These are phyloP conservation scores for Triplophysa siluroides DNA, from an alignment of 2,113 vertebrate genomes.

Conservation along the genomic window DNA sequence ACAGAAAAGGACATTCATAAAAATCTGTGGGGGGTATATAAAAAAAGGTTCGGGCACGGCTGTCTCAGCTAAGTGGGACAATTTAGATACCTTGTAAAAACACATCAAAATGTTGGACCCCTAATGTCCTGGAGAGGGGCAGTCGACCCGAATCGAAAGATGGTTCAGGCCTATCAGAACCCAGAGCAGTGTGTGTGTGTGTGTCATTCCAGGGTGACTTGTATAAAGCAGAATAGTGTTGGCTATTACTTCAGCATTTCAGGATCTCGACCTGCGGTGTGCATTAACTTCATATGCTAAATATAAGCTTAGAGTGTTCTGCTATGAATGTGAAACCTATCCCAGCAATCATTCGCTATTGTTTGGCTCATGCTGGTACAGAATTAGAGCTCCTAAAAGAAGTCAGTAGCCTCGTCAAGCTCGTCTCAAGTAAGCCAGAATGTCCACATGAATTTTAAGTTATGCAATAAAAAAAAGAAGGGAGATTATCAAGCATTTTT, in stretches of 20 bases:
- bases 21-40: not conserved
- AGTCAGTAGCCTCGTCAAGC: constrained; percentile 46
- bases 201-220: constrained; percentile 44
- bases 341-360: constrained; percentile 56
- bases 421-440: not conserved
- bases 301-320: constrained; percentile 72
- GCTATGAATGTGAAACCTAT: constrained; percentile 71
- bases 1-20: too few relatives aligned
- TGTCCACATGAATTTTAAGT: not conserved
- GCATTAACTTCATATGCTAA: constrained; percentile 69
- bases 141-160: constrained; percentile 28
- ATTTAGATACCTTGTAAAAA: constrained; percentile 47
- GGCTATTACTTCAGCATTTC: constrained; percentile 61
- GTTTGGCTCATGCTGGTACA: constrained; percentile 59
- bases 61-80: constrained; percentile 45
- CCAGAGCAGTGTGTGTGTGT: constrained; percentile 35
- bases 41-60: constrained; percentile 51
- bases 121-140: constrained; percentile 29
- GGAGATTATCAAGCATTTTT: not conserved
- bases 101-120: constrained; percentile 33
- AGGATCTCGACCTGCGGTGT: constrained; percentile 66
- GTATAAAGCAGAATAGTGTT: constrained; percentile 54
- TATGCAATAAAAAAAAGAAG: not conserved
- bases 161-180: constrained; percentile 7
- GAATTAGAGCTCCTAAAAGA: constrained; percentile 65